Base-by-base conservation (phyloP, 2,113 vertebrate genomes). In the Odobenus rosmarus region DNA sequence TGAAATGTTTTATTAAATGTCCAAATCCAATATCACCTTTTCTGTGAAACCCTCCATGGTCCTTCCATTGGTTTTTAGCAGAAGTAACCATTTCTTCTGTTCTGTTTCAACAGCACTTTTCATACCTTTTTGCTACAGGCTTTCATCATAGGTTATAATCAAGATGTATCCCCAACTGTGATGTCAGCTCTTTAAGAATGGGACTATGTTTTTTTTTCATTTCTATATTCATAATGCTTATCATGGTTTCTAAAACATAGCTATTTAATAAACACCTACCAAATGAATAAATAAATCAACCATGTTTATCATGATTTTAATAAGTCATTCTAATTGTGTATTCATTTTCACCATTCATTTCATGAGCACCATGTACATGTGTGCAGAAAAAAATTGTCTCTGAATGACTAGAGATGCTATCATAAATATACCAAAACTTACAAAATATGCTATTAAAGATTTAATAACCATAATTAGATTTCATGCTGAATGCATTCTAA, bases 351-450 rank as follows among this genome's bases (percentile, higher is more conserved):
- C 33, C 49, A 76, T 42, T 88, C 15, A 36, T 88, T 94, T 86
- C 24, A 82, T 42, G 19, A 93, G 49, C 0, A 28, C 12, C 31
- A 9, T 6, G 6, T 31, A 49, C 14, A 74, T 67, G 14, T 51
- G 6, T 16, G 4, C 39, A 88, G 81, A 24, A 53, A 59, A 67
- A 84, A 87, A 55, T 0, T 26, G 9, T 8, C 61, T 64, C 49
- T 62, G 62, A 92, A 28, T 64, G 26, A 83, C 3, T 72, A 24
- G 42, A 90, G 23, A 72, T 72, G 19, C 36, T 90, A 92, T 64
- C 51, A 76, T 91, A 83, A 76, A 84, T 71, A 86, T 61, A 88
- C 14, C 4, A 76, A 88, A 69, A 95, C 72, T 88, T 93, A 81
- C 2, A 80, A 64, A 71, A 90, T 79, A 67, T 53, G 67, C 9